Evolutionary conservation across 2,888 invertebrate species (phyloP).

Genomic region (Philonicus albiceps): DNA sequence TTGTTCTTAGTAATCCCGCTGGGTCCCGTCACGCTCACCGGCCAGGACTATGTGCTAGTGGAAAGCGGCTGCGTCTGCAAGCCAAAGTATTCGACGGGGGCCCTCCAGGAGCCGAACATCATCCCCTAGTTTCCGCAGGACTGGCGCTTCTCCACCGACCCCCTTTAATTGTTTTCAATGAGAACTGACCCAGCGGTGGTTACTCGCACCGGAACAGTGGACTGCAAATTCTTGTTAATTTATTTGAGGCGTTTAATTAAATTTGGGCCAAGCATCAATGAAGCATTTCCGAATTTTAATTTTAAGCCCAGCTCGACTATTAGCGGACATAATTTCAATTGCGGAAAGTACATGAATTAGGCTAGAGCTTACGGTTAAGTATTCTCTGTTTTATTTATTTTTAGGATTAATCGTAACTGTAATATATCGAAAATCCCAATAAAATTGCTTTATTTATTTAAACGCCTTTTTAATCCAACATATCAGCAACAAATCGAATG

Average conservation of each 20-base stretch:
- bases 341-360: conserved; percentile 11
- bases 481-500: not conserved
- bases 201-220: not conserved
- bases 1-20: conserved; percentile 89
- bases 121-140: conserved; percentile 58
- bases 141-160: not conserved
- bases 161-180: conserved; percentile 17
- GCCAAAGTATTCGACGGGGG: conserved; percentile 65
- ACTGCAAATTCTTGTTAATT: conserved; percentile 31
- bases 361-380: not conserved
- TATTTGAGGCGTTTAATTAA: conserved; percentile 17
- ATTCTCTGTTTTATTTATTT: conserved; percentile 35
- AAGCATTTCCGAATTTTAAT: not conserved
- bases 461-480: not conserved
- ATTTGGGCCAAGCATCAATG: not conserved
- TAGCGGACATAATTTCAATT: not conserved
- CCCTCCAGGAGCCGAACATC: conserved; percentile 63
- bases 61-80: conserved; percentile 94
- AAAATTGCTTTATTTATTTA: conserved; percentile 28
- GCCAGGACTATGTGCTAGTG: conserved; percentile 93
- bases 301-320: not conserved
- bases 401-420: conserved; percentile 21
- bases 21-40: conserved; percentile 88
- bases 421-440: conserved; percentile 24
- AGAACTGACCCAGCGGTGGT: conserved; percentile 17